Evolutionary conservation across 2,113 vertebrate genomes (phyloP), one percentile per base, ranked within the genome.

Genomic region (Sterrhoptilus dennistouni): DNA sequence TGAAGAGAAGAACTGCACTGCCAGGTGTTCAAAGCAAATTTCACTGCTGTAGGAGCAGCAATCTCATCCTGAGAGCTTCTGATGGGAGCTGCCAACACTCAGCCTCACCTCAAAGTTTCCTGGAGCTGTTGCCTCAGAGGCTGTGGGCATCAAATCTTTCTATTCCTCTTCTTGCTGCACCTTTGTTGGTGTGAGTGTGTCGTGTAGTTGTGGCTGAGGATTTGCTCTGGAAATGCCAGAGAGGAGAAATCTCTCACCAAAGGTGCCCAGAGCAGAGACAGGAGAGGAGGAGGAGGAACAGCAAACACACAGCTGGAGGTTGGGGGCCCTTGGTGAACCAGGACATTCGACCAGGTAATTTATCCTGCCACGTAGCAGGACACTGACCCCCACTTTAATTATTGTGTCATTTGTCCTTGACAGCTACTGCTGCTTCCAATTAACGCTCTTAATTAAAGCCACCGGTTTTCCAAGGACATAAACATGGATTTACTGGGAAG

Each of bases 381-480:
- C 53, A 14, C 29, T 89, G 90, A 71, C 95, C 92, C 90, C 90
- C 54, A 49, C 63, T 90, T 94, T 93, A 95, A 97, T 95, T 95
- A 95, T 96, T 91, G 71, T 95, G 87, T 96, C 90, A 78, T 71
- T 90, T 94, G 76, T 78, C 88, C 83, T 90, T 83, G 79, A 96
- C 95, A 96, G 93, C 88, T 81, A 83, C 95, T 71, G 92, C 95
- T 95, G 92, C 85, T 97, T 94, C 93, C 80, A 94, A 95, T 97
- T 97, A 96, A 86, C 79, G 25, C 75, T 23, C 38, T 60, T 96
- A 97, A 96, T 97, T 95, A 96, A 95, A 90, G n/a, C 79, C 64
- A 84, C 90, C 47, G 25, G 29, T 90, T 91, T 94, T 72, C 84
- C 85, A 86, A 81, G 40, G 63, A 29, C 7, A 20, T 27, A 56